A percentile compares a stretch with the other conserved stretches of the same genome.
Evolutionary conservation across 2,888 invertebrate species (phyloP).

Genomic region (Volucella inflata): DNA sequence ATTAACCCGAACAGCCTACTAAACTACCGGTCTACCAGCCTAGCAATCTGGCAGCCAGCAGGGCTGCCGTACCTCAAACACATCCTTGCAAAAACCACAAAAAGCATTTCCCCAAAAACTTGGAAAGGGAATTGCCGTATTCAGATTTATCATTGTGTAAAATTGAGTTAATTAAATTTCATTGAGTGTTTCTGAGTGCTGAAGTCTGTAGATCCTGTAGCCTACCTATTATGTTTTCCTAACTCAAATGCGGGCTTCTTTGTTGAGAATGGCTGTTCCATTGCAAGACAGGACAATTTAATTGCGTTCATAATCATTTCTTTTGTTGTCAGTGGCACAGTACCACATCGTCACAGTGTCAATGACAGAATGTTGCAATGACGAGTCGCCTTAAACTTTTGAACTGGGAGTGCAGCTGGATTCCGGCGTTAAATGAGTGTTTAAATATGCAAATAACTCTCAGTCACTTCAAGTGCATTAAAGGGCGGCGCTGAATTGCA

Average conservation of each 20-base stretch:
- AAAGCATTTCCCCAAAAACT: slow-evolving; percentile 3
- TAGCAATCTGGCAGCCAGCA: not conserved
- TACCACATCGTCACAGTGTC: too few species aligned
- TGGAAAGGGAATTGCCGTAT: slow-evolving; percentile 28
- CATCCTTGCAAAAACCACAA: too few species aligned
- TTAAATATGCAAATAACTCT: slow-evolving; percentile 33
- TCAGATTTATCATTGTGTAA: slow-evolving; percentile 55
- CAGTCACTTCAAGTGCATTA: not conserved
- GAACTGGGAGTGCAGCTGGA: not conserved
- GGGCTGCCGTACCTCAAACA: too few species aligned
- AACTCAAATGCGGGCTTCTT: not conserved
- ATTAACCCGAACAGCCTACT: slow-evolving; percentile 14
- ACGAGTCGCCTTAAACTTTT: too few species aligned
- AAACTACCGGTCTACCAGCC: not conserved
- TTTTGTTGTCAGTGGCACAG: not conserved
- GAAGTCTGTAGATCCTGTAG: not conserved
- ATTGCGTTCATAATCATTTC: slow-evolving; percentile 32
- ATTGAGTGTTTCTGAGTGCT: slow-evolving; percentile 28
- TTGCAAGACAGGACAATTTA: slow-evolving; percentile 19
- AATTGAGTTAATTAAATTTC: slow-evolving; percentile 58
- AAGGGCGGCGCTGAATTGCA: not conserved
- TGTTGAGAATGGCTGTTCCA: not conserved
- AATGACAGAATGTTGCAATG: too few species aligned
- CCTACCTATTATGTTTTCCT: not conserved
- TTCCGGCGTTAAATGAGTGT: slow-evolving; percentile 14